Evolutionary conservation across 2,888 invertebrate genomes (phyloP), one percentile per base, ranked within the genome.

Genomic region (Protodeltote pygarga): DNA sequence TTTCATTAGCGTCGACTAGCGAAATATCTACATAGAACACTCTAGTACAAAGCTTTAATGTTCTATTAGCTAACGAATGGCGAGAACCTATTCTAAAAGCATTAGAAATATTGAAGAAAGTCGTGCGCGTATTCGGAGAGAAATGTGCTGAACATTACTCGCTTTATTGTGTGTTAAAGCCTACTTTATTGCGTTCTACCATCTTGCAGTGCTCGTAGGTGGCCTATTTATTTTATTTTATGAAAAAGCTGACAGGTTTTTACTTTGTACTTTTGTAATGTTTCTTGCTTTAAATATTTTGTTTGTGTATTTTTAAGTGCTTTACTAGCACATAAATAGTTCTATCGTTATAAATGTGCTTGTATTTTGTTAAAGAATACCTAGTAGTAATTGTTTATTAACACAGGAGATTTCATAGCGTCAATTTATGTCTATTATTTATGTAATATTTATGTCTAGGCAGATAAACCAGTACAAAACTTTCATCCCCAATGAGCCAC

Each of bases 141-240:
- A 45, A 49, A 57, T 57, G 58, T 45, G 28, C 38, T 41, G 40
- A 34, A 44, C 32, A 57, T 63, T 44, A 44, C 39, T 40, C 21
- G 16, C 63, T 58, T 62, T 58, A 58, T 62, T 62, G 47, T 58
- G 41, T 58, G 57, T 55, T 55, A 47, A 54, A 58, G 58, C 57
- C 57, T 58, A 58, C 33, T 58, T 62, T 58, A 62, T 62, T 62
- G 48, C 58, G 14, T 16, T 34, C 31, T 45, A 23, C 63, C 37
- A 13, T 31, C 47, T 46, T 47, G 29, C 47, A 21, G 47, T 19
- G 13, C 29, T 27, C 16, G 33, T 45, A 34, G 35, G 23, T 33
- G 40, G n/a, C 28, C 33, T 34, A 55, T 62, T 39, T 53, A 62
- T 55, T 54, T 39, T 19, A 54, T 46, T 41, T 54, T 47, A 57